These are phyloP conservation scores for Macrophya annulata DNA, from an alignment of 2,888 invertebrate genomes.

Conservation along the genomic window DNA sequence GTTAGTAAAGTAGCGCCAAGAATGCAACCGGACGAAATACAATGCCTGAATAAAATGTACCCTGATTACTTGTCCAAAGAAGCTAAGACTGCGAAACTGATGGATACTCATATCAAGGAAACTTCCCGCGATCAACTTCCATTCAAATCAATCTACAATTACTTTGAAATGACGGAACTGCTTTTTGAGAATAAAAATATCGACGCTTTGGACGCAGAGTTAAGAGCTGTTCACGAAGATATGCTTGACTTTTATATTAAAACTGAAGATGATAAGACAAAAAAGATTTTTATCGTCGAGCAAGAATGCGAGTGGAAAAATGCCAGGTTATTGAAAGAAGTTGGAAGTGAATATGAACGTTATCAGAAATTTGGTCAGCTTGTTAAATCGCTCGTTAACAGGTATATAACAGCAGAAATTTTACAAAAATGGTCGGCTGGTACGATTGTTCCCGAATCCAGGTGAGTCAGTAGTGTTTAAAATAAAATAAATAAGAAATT, in stretches of 20 bases:
- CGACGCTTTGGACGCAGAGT: constrained; percentile 41
- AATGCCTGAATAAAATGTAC: constrained; percentile 37
- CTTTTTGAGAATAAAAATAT: constrained; percentile 39
- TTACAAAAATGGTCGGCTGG: constrained; percentile 28
- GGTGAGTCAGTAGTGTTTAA: background rate
- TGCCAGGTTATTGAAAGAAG: constrained; percentile 35
- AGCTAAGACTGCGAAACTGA: background rate
- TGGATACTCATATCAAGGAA: background rate
- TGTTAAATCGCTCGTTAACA: constrained; percentile 36
- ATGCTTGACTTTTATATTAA: constrained; percentile 35
- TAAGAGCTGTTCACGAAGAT: constrained; percentile 45
- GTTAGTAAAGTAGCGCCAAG: constrained; percentile 19
- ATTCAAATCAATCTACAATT: constrained; percentile 35
- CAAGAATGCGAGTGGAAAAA: constrained; percentile 47
- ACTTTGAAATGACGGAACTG: constrained; percentile 15
- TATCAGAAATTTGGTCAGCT: constrained; percentile 36
- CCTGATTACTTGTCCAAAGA: constrained; percentile 6
- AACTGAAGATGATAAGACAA: constrained; percentile 34
- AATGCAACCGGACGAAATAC: background rate
- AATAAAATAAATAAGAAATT: background rate
- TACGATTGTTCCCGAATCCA: constrained; percentile 25
- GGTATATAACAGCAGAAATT: constrained; percentile 28
- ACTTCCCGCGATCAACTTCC: constrained; percentile 35
- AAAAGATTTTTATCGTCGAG: constrained; percentile 39
- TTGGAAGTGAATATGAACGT: constrained; percentile 5